A percentile compares a stretch with the other conserved stretches of the same genome.
phyloP scores from a whole-genome alignment of 30 jellyfish, hydroid and myxozoan species.

The Turritopsis rubra region DNA sequence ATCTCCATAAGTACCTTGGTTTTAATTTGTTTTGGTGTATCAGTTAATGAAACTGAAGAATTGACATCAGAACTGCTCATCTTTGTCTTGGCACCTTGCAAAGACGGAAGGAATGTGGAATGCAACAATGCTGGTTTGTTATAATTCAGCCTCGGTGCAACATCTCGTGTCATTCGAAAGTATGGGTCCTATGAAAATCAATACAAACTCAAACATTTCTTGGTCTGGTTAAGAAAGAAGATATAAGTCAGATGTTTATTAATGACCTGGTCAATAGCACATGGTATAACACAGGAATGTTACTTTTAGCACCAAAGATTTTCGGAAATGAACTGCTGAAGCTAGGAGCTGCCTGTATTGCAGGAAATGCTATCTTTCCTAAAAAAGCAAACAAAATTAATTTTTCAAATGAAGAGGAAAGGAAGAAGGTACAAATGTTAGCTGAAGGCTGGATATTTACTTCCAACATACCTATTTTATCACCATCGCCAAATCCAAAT shows the following conservation, averaged over 20 bases:
- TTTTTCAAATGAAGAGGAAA: not conserved
- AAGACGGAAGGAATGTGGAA: conserved; percentile 97
- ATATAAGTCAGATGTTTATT: not conserved
- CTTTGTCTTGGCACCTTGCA: conserved; percentile 99
- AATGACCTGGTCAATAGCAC: conserved; percentile 99
- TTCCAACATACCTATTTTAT: conserved; percentile 76
- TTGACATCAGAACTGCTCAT: conserved; percentile 94
- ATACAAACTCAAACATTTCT: not conserved
- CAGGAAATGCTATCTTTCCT: conserved; percentile 96
- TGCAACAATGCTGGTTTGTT: conserved; percentile 91
- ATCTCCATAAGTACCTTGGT: too few relatives aligned
- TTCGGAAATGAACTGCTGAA: conserved; percentile 90
- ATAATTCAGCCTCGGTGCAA: conserved; percentile 90
- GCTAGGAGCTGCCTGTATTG: conserved; percentile 99
- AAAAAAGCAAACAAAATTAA: not conserved
- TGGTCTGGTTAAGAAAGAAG: not conserved
- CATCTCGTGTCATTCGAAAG: conserved; percentile 98
- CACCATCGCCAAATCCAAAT: conserved; percentile 95
- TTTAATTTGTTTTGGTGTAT: conserved; percentile 79
- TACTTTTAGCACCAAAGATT: conserved; percentile 50
- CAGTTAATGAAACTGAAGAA: conserved; percentile 89
- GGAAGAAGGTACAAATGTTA: too few relatives aligned
- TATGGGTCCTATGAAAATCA: conserved; percentile 78
- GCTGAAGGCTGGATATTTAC: too few relatives aligned
- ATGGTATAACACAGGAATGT: conserved; percentile 96